Evolutionary conservation across 1,140 invertebrate genomes (phyloP).

Genomic region (Anastatus disparis): DNA sequence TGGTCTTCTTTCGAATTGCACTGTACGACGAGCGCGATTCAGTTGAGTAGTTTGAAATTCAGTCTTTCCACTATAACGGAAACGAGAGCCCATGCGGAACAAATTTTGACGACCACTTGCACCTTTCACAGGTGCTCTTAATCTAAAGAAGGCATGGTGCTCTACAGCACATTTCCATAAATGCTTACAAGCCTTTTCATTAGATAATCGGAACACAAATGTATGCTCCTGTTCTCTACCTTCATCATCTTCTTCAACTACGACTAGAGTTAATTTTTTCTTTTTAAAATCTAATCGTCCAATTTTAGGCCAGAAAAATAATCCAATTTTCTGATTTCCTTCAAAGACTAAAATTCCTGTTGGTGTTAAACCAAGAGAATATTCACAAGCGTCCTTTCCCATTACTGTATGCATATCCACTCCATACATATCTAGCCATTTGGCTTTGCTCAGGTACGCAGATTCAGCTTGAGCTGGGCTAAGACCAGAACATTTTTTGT

Average conservation of each 20-base stretch:
- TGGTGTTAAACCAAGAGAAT: constrained; percentile 96
- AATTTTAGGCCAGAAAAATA: constrained; percentile 99
- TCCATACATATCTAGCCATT: constrained; percentile 97
- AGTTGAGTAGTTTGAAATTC: constrained; percentile 95
- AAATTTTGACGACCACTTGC: constrained; percentile 92
- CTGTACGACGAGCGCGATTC: constrained; percentile 87
- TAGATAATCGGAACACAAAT: constrained; percentile 83
- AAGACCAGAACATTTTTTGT: constrained; percentile 83
- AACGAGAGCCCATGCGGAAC: constrained; percentile 95
- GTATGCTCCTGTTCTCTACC: constrained; percentile 89
- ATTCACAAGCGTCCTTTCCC: constrained; percentile 95
- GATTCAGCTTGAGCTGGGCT: constrained; percentile 93
- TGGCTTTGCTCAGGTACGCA: constrained; percentile 92
- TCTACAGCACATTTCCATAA: constrained; percentile 99
- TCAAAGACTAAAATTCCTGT: constrained; percentile 98
- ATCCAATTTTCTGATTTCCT: constrained; percentile 92
- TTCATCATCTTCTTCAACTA: constrained; percentile 96
- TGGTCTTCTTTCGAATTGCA: constrained; percentile 94
- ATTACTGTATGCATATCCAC: constrained; percentile 95
- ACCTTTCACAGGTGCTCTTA: constrained; percentile 90
- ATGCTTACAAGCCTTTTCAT: constrained; percentile 98
- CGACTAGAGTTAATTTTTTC: constrained; percentile 93
- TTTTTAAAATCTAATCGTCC: constrained; percentile 94
- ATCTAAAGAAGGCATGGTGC: constrained; percentile 97
- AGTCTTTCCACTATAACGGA: constrained; percentile 93